Percentiles rank a stretch among this genome's conserved stretches.
phyloP scores from a whole-genome alignment of 2,797 vertebrate genomes.

The Anolis apletophallus region DNA sequence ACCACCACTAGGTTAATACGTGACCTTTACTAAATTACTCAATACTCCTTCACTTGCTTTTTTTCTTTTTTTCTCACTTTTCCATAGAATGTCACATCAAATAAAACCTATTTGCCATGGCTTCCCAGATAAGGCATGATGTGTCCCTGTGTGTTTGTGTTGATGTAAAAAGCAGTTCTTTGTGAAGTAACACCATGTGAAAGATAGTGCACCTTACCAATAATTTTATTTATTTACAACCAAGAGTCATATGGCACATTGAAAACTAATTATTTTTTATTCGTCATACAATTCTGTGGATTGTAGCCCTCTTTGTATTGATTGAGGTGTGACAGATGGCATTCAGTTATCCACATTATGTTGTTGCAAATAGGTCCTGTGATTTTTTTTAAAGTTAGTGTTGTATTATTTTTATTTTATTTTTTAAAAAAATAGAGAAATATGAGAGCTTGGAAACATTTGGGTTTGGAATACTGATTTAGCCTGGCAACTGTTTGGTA shows the following conservation, averaged over 20 bases:
- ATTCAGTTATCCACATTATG: background rate
- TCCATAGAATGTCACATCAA: background rate
- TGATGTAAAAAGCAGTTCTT: background rate
- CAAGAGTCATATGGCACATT: background rate
- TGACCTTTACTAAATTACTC: constrained; percentile 2
- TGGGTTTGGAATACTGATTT: no score
- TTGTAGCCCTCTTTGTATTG: background rate
- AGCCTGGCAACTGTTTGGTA: background rate
- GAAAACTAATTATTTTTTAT: background rate
- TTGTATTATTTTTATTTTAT: no score
- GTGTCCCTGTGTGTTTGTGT: no score
- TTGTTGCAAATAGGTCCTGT: background rate
- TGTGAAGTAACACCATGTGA: background rate
- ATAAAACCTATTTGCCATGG: background rate
- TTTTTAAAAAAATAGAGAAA: background rate
- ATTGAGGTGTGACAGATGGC: background rate
- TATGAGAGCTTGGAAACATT: background rate
- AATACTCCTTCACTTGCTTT: background rate
- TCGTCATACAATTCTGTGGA: background rate
- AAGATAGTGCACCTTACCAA: background rate
- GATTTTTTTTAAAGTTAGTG: background rate
- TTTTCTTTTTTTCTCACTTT: background rate
- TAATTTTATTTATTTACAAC: constrained; percentile 8
- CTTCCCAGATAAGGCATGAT: background rate
- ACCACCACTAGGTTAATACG: constrained; percentile 14